Evolutionary conservation across 1,140 invertebrate genomes (phyloP).

Genomic region (Drosophila subpulchrella): DNA sequence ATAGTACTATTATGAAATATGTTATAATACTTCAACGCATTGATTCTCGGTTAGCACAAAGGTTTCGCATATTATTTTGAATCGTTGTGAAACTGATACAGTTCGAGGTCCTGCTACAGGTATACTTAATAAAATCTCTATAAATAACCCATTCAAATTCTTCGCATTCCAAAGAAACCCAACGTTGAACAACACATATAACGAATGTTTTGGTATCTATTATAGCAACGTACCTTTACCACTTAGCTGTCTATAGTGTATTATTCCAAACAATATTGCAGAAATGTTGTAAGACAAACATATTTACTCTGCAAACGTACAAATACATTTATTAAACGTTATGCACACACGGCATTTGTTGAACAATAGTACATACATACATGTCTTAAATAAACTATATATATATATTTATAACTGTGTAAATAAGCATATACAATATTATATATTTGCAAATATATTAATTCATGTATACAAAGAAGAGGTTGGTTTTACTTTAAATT

Average conservation of each 20-base stretch:
- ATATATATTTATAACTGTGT: slow-evolving; percentile 48
- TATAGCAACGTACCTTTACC: slow-evolving; percentile 35
- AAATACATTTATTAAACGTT: slow-evolving; percentile 60
- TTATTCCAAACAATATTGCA: slow-evolving; percentile 29
- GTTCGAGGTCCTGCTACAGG: slow-evolving; percentile 1
- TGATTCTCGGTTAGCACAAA: background rate
- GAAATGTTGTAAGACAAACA: slow-evolving; percentile 32
- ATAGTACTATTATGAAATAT: background rate
- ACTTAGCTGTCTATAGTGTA: slow-evolving; percentile 36
- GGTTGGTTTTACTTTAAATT: background rate
- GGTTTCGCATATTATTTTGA: background rate
- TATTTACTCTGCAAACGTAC: slow-evolving; percentile 45
- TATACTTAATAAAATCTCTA: slow-evolving; percentile 3
- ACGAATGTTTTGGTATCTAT: slow-evolving; percentile 10
- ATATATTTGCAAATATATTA: slow-evolving; percentile 37
- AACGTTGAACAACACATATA: slow-evolving; percentile 39
- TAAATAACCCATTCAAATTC: slow-evolving; percentile 8
- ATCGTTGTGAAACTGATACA: background rate
- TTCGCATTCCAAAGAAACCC: slow-evolving; percentile 28
- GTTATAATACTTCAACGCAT: background rate
- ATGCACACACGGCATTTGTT: slow-evolving; percentile 48
- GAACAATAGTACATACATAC: slow-evolving; percentile 29
- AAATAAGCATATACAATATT: slow-evolving; percentile 47
- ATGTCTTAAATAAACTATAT: slow-evolving; percentile 34
- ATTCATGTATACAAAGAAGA: slow-evolving; percentile 24